Base-by-base conservation (phyloP, 37 sponge, comb jelly and placozoan genomes). In the Cladorhizidae sp. region DNA sequence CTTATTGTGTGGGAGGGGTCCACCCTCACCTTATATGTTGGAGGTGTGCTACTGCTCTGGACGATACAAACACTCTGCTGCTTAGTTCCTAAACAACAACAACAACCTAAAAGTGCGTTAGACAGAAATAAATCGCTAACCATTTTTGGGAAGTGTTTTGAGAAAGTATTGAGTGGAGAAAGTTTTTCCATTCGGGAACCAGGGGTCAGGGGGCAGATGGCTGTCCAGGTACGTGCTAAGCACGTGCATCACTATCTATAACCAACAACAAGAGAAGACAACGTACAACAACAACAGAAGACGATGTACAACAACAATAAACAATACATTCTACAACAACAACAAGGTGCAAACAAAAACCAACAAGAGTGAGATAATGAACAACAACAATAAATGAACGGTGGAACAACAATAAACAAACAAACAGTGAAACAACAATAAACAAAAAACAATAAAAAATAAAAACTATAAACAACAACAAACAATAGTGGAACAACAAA, bases 171-270 rank as follows among this genome's bases (percentile, higher is more conserved):
- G 89, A 31, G 79, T 88, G 39, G 93, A 85, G 77, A 96, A 96
- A 18, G 91, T 73, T 67, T 79, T 76, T 2, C 95, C 90, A 62
- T 93, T 87, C 17, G 93, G 88, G 50, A 78, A 82, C 74, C 72
- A 85, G 22, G 97, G 97, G 33, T 86, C 76, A 7, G 89, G 87
- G 23, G 92, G 93, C 26, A 96, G 74, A 35, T 88, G 88, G 37
- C 83, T 82, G 75, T 96, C 97, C 89, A 96, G 51, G 70, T 96
- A 96, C 22, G 86, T 74, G 42, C 89, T 80, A 22, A 93, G 71
- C 51, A 86, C 50, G 68, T 96, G 93, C 73, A 90, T 73, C 51
- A 96, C 84, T 45, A 96, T 90, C 94, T 93, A 52, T 15, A 42
- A 38, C 15, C 49, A 21, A 22, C 9, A n/a, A n/a, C n/a, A n/a